These are phyloP conservation scores for Micrasema longulum DNA, from an alignment of 1,140 invertebrate genomes.

Conservation along the genomic window DNA sequence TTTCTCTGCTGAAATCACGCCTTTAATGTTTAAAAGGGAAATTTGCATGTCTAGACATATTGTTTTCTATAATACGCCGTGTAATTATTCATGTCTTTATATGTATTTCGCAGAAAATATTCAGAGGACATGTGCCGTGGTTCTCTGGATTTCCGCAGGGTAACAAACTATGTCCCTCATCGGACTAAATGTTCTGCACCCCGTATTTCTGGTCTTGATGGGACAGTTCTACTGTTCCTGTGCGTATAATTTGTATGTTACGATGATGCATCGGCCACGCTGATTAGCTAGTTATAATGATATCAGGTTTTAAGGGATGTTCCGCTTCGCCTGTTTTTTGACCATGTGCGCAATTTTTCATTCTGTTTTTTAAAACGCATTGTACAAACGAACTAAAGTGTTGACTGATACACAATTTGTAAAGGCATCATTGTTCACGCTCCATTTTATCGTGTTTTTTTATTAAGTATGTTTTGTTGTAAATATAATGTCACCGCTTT, in stretches of 20 bases:
- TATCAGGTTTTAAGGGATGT: constrained; percentile 48
- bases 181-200: no score
- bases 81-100: no score
- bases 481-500: constrained; percentile 32
- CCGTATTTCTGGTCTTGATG: no score
- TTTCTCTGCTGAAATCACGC: no score
- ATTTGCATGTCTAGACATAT: no score
- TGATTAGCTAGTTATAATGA: constrained; percentile 54
- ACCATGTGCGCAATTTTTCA: constrained; percentile 33
- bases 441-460: constrained; percentile 32
- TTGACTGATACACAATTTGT: constrained; percentile 44
- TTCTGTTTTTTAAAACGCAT: constrained; percentile 38
- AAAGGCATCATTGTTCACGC: constrained; percentile 21
- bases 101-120: no score
- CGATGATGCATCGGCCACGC: constrained; percentile 42
- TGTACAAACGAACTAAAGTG: constrained; percentile 46
- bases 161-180: no score
- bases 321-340: constrained; percentile 20
- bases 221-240: no score
- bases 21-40: no score
- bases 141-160: no score
- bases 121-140: no score
- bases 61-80: no score
- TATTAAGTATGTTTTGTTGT: constrained; percentile 25
- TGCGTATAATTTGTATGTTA: not conserved